Conservation (phyloP, 1,140 invertebrate genomes). For the Macrobrachium nipponense region DNA sequence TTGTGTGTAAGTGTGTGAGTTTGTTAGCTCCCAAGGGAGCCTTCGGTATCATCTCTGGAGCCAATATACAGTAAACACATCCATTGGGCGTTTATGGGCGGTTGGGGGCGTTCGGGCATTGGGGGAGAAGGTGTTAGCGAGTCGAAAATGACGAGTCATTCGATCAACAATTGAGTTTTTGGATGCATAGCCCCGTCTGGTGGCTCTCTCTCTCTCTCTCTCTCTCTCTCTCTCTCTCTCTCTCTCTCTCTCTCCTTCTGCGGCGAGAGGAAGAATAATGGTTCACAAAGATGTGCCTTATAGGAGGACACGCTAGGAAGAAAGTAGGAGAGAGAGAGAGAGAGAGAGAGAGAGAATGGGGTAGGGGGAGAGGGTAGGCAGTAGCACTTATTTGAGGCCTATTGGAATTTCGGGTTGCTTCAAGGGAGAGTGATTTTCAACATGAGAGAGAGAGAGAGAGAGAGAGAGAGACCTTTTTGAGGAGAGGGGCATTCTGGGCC, state of each 20-base stretch:
- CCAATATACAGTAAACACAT: constrained; percentile 41
- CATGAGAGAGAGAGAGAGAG: not conserved
- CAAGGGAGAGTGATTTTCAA: not conserved
- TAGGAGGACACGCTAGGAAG: too few species aligned
- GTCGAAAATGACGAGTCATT: constrained; percentile 25
- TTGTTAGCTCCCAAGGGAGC: not conserved
- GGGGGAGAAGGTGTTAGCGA: not conserved
- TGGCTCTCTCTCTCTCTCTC: too few species aligned
- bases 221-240: too few species aligned
- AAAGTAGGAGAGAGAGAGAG: too few species aligned
- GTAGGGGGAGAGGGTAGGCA: too few species aligned
- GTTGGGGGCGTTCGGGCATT: not conserved
- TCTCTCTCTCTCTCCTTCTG: too few species aligned
- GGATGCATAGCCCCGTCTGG: too few species aligned
- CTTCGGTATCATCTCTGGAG: constrained; percentile 29
- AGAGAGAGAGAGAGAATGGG: too few species aligned
- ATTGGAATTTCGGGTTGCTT: not conserved
- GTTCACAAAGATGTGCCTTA: too few species aligned
- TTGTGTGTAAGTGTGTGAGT: too few species aligned
- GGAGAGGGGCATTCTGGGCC: not conserved
- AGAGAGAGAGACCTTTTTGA: not conserved
- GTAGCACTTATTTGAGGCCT: not conserved
- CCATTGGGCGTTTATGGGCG: constrained; percentile 30
- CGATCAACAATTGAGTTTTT: constrained; percentile 18
- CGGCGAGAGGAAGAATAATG: too few species aligned